These are phyloP conservation scores for Lottia scabra DNA, from an alignment of 2,888 invertebrate species.

Conservation along the genomic window DNA sequence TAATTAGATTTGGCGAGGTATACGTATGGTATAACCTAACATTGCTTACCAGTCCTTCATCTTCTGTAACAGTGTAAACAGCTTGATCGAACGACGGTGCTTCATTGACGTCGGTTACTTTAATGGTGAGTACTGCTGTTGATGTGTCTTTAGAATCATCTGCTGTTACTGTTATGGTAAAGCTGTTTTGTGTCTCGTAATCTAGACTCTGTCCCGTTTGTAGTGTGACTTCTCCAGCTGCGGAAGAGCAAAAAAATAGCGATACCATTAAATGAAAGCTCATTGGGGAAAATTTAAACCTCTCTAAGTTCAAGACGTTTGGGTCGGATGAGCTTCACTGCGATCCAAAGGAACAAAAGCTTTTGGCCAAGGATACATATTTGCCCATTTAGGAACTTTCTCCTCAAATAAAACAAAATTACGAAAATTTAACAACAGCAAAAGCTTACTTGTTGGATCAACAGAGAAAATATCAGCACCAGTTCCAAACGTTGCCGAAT, in stretches of 20 bases:
- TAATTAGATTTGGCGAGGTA: too few relatives aligned
- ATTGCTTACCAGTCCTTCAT: slow-evolving; percentile 11
- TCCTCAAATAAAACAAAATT: too few relatives aligned
- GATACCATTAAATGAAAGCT: too few relatives aligned
- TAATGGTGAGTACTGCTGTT: not conserved
- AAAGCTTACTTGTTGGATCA: not conserved
- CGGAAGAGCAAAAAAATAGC: too few relatives aligned
- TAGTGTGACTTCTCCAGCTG: not conserved
- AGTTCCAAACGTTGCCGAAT: not conserved
- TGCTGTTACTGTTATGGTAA: not conserved
- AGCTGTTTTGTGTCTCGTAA: slow-evolving; percentile 9
- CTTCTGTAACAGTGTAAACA: not conserved
- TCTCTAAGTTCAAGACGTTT: too few relatives aligned
- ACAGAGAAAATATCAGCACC: not conserved
- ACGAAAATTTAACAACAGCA: too few relatives aligned
- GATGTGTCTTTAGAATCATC: slow-evolving; percentile 1
- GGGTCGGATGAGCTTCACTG: too few relatives aligned
- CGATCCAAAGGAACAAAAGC: too few relatives aligned
- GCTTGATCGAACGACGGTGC: slow-evolving; percentile 1
- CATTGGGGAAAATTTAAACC: too few relatives aligned
- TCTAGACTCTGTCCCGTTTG: not conserved
- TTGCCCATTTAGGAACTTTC: too few relatives aligned
- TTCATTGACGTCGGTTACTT: slow-evolving; percentile 9
- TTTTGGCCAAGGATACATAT: too few relatives aligned
- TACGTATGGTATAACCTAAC: not conserved